Percentiles rank a stretch among this genome's conserved stretches.
These are phyloP conservation scores for Pardalotus punctatus DNA, from an alignment of 2,113 vertebrate genomes.

Conservation along the genomic window DNA sequence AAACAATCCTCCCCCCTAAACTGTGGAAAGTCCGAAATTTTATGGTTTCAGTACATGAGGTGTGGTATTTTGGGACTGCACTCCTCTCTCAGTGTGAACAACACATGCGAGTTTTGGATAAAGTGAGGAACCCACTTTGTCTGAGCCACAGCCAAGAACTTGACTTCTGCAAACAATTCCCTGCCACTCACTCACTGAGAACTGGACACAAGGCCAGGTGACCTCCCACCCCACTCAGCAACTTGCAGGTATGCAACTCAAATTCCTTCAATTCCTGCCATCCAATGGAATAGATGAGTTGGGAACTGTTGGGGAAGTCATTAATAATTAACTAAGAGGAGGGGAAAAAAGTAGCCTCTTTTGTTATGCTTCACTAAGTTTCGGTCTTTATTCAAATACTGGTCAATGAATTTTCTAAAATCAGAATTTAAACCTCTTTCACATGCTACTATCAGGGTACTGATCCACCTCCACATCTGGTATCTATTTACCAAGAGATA, in stretches of 20 bases:
- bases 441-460: not conserved
- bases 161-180: not conserved
- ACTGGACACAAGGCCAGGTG: not conserved
- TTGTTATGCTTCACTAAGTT: not conserved
- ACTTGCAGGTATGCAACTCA: not conserved
- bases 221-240: not conserved
- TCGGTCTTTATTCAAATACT: not conserved
- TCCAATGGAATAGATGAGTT: not conserved
- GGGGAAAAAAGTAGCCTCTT: not conserved
- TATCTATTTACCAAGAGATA: not conserved
- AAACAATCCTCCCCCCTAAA: not conserved
- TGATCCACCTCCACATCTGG: not conserved
- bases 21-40: not conserved
- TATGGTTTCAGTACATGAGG: rapidly evolving
- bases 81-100: not conserved
- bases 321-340: not conserved
- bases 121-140: not conserved
- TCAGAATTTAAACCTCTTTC: not conserved
- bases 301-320: not conserved
- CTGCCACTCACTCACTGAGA: not conserved
- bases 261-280: not conserved
- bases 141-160: not conserved
- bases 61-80: not conserved
- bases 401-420: not conserved
- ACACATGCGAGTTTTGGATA: not conserved